phyloP scores from a whole-genome alignment of 2,113 vertebrate species.

The Amphiprion ocellaris region DNA sequence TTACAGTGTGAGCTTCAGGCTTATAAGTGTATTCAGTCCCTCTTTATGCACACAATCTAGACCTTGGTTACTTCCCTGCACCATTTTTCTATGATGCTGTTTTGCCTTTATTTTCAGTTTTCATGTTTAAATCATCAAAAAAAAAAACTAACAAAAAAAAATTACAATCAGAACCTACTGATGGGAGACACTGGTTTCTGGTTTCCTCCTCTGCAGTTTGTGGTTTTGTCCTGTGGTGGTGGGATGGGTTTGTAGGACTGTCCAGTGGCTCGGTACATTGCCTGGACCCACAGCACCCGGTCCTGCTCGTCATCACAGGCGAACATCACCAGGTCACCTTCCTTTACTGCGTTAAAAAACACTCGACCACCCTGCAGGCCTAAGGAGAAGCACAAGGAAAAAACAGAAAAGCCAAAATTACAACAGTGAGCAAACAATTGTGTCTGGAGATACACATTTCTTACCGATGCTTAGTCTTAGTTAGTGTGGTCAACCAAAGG shows the following conservation, averaged over 20 bases:
- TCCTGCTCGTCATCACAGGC: slow-evolving; percentile 96
- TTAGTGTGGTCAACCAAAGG: no score
- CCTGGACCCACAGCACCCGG: slow-evolving; percentile 94
- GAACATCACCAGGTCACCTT: slow-evolving; percentile 94
- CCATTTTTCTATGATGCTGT: no score
- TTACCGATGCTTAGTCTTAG: no score
- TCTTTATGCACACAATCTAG: no score
- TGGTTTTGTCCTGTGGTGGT: slow-evolving; percentile 87
- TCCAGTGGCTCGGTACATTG: slow-evolving; percentile 96
- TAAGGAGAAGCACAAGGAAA: slow-evolving; percentile 56
- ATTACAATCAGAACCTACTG: slow-evolving; percentile 84
- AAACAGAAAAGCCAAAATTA: background rate
- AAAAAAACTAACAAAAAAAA: background rate
- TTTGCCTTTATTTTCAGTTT: no score
- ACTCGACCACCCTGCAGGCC: slow-evolving; percentile 92
- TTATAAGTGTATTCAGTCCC: no score
- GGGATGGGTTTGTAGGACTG: slow-evolving; percentile 96
- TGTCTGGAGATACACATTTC: no score
- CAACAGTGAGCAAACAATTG: no score
- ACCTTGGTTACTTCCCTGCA: no score
- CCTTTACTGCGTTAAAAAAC: slow-evolving; percentile 96
- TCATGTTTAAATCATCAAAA: background rate
- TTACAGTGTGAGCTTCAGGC: no score
- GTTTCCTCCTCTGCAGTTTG: slow-evolving; percentile 87
- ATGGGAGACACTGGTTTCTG: slow-evolving; percentile 84